These are phyloP conservation scores for Melitaea athalia DNA, from an alignment of 2,888 invertebrate genomes.

Conservation along the genomic window DNA sequence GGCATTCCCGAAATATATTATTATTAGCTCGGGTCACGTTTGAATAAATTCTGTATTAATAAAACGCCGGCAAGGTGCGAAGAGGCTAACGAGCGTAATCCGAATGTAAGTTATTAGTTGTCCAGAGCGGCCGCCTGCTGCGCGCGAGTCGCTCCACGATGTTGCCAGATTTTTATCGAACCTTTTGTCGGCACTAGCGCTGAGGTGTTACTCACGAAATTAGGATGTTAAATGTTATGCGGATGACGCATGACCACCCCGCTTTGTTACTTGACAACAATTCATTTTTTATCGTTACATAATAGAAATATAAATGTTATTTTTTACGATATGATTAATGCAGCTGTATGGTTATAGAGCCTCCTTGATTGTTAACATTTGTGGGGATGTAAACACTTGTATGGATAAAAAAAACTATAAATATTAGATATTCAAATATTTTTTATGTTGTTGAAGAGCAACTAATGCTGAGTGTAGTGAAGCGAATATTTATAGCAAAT, in stretches of 20 bases:
- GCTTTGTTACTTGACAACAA: slow-evolving; percentile 54
- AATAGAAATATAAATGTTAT: slow-evolving; percentile 75
- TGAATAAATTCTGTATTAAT: slow-evolving; percentile 77
- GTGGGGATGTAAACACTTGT: slow-evolving; percentile 16
- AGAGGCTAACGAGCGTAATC: slow-evolving; percentile 81
- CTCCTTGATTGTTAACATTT: slow-evolving; percentile 27
- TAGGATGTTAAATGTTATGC: slow-evolving; percentile 79
- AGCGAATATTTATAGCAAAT: slow-evolving; percentile 2
- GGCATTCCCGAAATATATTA: slow-evolving; percentile 64
- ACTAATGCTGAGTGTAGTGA: neutral
- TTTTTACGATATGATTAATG: slow-evolving; percentile 44
- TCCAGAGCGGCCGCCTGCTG: slow-evolving; percentile 67
- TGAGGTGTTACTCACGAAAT: slow-evolving; percentile 79
- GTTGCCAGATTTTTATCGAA: slow-evolving; percentile 73
- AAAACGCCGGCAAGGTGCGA: slow-evolving; percentile 76
- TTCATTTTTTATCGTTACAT: slow-evolving; percentile 48
- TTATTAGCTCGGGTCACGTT: slow-evolving; percentile 59
- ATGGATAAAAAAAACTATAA: slow-evolving; percentile 3
- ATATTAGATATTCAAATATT: neutral
- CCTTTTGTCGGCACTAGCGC: slow-evolving; percentile 78
- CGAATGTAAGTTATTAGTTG: slow-evolving; percentile 79
- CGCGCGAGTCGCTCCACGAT: slow-evolving; percentile 54
- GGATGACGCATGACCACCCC: slow-evolving; percentile 73
- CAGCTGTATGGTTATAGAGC: slow-evolving; percentile 15
- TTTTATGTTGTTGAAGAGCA: neutral